Evolutionary conservation across 53 echinoderm and acorn worm genomes (phyloP), one percentile per base, ranked within the genome.

Genomic region (Stichopus horrens): DNA sequence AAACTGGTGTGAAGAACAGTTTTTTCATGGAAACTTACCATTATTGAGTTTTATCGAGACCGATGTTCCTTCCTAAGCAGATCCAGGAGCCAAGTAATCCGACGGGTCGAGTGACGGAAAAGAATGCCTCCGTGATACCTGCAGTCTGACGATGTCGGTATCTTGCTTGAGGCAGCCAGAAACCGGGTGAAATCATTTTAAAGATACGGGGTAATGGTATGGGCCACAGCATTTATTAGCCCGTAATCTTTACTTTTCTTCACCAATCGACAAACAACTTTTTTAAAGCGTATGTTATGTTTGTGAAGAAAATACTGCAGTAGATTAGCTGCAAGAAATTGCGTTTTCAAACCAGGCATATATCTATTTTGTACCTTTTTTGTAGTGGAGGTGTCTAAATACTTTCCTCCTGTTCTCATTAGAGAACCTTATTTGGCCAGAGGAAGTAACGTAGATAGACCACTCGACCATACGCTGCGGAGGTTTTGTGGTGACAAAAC

Each of bases 341-440:
- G 0, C 37, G 37, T 37, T 37, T 37, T 37, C 37, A 37, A 37
- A 37, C 37, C 37, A 1, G 37, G 37, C 2, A 37, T 37, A 37
- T 37, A 37, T 37, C 0, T 37, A 37, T 37, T 0, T 37, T 37
- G 37, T 37, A 37, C 37, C 37, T 37, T 37, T 37, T 37, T 52
- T 2, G 9, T 23, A 75, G 21, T 75, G 23, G 75, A 75, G 19
- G 75, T 10, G 13, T 19, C 79, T 5, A 13, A 79, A 79, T 79
- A 79, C 79, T 79, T 79, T 79, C 19, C n/a, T 37, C 79, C 19
- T 55, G 79, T 79, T 19, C 58, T 81, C 81, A 81, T 81, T 58
- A 81, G 81, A 81, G 81, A 81, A 81, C 81, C 81, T 81, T 81
- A 81, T 81, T 81, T 81, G 81, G 81, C 56, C 81, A 81, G 58